Percentiles rank a stretch among this genome's conserved stretches.
phyloP scores from a whole-genome alignment of 2,888 invertebrate species.

The Cephus spinipes region DNA sequence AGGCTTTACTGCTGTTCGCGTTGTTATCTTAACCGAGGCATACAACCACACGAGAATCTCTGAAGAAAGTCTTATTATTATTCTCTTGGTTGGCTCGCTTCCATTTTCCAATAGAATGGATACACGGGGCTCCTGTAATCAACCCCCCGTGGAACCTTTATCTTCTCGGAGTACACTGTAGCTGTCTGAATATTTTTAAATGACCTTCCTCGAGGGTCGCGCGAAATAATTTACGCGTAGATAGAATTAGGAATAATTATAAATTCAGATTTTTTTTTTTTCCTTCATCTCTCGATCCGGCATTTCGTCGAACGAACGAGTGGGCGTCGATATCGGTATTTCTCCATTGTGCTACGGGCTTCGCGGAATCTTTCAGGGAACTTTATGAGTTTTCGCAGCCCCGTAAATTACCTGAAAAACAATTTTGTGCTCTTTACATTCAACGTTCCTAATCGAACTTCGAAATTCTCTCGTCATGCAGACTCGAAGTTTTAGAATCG shows the following conservation, averaged over 20 bases:
- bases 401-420: background rate
- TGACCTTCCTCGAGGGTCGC: background rate
- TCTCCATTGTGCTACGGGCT: background rate
- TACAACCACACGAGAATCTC: slow-evolving; percentile 5
- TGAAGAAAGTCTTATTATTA: background rate
- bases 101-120: background rate
- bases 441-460: background rate
- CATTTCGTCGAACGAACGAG: background rate
- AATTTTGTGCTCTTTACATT: background rate
- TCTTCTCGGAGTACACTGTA: background rate
- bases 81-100: background rate
- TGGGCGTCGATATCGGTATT: background rate
- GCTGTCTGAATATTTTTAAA: background rate
- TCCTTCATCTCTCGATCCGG: background rate
- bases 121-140: background rate
- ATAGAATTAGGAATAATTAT: background rate
- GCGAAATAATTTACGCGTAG: background rate
- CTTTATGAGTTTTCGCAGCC: background rate
- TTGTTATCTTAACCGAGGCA: slow-evolving; percentile 19
- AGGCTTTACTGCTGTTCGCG: slow-evolving; percentile 18
- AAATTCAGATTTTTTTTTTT: background rate
- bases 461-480: background rate
- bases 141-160: background rate
- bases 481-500: background rate
- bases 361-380: background rate